Base-by-base conservation (phyloP, 2,113 vertebrate species). In the Scomber scombrus region DNA sequence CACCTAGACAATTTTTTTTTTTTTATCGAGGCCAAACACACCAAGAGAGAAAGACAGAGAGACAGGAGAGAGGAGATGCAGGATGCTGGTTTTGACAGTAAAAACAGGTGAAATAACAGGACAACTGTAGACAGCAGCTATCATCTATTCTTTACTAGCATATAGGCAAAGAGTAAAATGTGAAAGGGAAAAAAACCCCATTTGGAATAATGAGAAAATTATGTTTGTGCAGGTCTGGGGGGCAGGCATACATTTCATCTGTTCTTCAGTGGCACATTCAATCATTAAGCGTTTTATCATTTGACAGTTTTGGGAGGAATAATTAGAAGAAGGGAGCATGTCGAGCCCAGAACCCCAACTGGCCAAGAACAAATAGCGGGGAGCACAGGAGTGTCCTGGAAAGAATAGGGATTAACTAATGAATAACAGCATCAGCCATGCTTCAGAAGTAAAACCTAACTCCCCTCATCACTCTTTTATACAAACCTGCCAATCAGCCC, bases 381-480 rank as follows among this genome's bases (percentile, higher is more conserved):
- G 58, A 80, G 73, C 75, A 51, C 34, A 14, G 68, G 65, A 23
- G 61, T 51, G 55, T 75, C 49, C 66, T 60, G 26, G 61, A 78
- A 74, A 87, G 45, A 85, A 89, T 83, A 56, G 81, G 80, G 82
- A 90, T 90, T 89, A 89, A 84, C 79, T 43, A 19, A 49, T 58
- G 62, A 82, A 74, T 84, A 82, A 87, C 71, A 82, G 68, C 87
- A 70, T 78, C 14, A 49, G 72, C 65, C 31, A 60, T 54, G 82
- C 77, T 81, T 82, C 40, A 82, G 43, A 78, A 78, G 73, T 73
- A 80, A 80, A 78, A 82, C 64, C 52, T 7, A 45, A 69, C 58
- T 72, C 65, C 46, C 54, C 57, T 75, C 69, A 58, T 81, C 84
- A 68, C 18, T 16, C 63, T 60, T 78, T 61, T 47, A 72, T 19